phyloP scores from a whole-genome alignment of 2,113 vertebrate genomes.

The Corynorhinus townsendii region DNA sequence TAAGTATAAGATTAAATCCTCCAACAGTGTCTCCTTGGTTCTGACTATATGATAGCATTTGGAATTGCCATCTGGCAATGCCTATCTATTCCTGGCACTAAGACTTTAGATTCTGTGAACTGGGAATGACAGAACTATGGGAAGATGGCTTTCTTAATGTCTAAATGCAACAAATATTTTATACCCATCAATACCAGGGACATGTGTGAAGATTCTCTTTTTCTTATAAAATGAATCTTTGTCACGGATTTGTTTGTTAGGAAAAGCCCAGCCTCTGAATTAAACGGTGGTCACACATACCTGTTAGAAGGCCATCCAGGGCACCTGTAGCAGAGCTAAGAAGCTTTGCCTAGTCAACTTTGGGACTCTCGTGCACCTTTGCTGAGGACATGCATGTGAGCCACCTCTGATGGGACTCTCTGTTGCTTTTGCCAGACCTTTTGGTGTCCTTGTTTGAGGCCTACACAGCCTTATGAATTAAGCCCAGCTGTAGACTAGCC shows the following conservation, averaged over 20 bases:
- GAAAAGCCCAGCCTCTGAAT: neutral
- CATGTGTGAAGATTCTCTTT: neutral
- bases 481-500: neutral
- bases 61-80: neutral
- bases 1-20: neutral
- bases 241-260: neutral
- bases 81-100: neutral
- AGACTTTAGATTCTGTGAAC: neutral
- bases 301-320: neutral
- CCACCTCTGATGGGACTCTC: neutral
- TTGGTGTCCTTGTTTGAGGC: neutral
- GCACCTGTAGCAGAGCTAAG: neutral
- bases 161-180: constrained; percentile 4
- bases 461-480: neutral
- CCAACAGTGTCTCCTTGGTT: neutral
- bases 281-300: neutral
- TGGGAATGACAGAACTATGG: neutral
- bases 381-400: neutral
- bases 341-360: neutral
- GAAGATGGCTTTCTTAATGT: neutral
- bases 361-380: neutral
- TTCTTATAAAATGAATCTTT: neutral
- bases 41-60: neutral
- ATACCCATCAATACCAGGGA: neutral
- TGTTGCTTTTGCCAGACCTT: neutral